Percentiles rank a stretch among this genome's conserved stretches.
phyloP scores from a whole-genome alignment of 2,888 invertebrate species.

The Ophioninae sp. region DNA sequence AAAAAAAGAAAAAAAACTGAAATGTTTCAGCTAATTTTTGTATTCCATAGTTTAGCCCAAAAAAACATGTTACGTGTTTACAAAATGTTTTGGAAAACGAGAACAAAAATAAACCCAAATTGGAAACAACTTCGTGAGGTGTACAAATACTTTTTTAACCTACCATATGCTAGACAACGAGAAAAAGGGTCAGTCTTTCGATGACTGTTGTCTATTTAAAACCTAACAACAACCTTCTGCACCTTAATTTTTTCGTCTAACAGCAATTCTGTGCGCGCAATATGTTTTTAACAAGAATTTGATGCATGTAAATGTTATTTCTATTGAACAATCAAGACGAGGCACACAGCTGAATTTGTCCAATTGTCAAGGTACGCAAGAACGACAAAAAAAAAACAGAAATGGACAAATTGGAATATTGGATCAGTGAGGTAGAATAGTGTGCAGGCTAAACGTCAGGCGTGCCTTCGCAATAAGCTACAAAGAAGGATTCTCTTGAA shows the following conservation, averaged over 20 bases:
- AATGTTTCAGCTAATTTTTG: too few relatives aligned
- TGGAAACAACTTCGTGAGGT: neutral
- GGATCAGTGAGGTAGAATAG: constrained; percentile 37
- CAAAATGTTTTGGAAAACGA: too few relatives aligned
- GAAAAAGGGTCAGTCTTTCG: constrained; percentile 9
- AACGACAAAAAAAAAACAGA: constrained; percentile 29
- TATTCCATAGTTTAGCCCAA: too few relatives aligned
- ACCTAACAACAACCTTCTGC: constrained; percentile 44
- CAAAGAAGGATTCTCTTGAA: constrained; percentile 11
- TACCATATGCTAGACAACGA: constrained; percentile 17
- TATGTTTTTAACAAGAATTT: too few relatives aligned
- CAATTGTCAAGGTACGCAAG: constrained; percentile 10
- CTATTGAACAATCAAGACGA: neutral
- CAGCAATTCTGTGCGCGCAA: too few relatives aligned
- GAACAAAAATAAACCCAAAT: too few relatives aligned
- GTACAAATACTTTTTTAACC: constrained; percentile 18
- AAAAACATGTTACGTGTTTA: too few relatives aligned
- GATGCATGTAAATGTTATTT: neutral
- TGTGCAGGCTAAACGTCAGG: constrained; percentile 10
- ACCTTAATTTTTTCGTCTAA: neutral
- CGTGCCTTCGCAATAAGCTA: constrained; percentile 61
- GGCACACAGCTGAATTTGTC: neutral
- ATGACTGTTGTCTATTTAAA: constrained; percentile 40
- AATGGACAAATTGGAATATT: constrained; percentile 36
- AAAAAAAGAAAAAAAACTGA: too few relatives aligned